These are phyloP conservation scores for Tinamus guttatus DNA, from an alignment of 2,113 vertebrate species.

Conservation along the genomic window DNA sequence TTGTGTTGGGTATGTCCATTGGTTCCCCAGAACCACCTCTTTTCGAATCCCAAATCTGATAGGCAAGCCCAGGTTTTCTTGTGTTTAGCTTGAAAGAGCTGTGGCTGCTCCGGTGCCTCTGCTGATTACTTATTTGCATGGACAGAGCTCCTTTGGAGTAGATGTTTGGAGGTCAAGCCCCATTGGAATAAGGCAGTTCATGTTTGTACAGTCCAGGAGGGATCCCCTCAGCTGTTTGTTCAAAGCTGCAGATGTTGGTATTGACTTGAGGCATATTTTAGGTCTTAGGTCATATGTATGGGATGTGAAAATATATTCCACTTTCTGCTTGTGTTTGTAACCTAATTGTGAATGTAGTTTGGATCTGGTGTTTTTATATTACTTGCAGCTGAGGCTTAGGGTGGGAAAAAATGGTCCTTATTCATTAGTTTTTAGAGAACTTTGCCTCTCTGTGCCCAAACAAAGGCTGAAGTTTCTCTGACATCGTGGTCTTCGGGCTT, in stretches of 20 bases:
- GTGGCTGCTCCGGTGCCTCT: neutral
- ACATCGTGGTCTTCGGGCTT: neutral
- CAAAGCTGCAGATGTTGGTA: neutral
- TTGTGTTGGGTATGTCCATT: neutral
- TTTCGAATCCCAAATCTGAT: neutral
- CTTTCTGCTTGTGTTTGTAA: neutral
- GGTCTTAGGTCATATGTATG: rapidly evolving
- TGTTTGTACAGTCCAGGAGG: neutral
- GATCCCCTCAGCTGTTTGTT: neutral
- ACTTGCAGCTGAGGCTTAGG: neutral
- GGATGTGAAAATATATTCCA: neutral
- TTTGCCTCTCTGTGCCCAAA: neutral
- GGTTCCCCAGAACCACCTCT: neutral
- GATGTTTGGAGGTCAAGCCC: neutral
- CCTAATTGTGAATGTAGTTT: neutral
- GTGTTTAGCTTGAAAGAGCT: neutral
- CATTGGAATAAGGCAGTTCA: neutral
- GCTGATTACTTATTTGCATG: neutral
- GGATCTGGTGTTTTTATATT: neutral
- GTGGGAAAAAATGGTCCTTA: neutral
- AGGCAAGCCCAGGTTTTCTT: neutral
- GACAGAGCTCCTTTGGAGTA: neutral
- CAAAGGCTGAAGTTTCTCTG: neutral
- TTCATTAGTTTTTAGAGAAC: neutral
- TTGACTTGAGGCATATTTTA: neutral